These are phyloP conservation scores for Sebastes oblongus DNA, from an alignment of 2,797 vertebrate genomes.

Conservation along the genomic window DNA sequence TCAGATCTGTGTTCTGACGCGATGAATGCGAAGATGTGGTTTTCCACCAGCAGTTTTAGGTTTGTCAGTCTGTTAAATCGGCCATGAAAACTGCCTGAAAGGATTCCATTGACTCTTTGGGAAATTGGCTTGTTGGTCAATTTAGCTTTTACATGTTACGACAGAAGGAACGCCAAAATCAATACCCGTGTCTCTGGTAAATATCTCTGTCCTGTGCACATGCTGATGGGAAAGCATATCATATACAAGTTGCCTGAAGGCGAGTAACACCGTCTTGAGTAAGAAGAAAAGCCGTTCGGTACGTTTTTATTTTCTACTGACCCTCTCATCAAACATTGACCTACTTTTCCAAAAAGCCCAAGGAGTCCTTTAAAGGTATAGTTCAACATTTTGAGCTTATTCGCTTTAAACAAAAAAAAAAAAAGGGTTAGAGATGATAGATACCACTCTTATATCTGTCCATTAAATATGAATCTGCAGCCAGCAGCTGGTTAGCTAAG, in stretches of 20 bases:
- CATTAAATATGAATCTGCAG: no score
- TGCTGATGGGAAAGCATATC: constrained; percentile 5
- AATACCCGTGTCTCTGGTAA: constrained; percentile 28
- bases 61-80: constrained; percentile 33
- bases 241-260: not conserved
- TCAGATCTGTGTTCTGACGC: not conserved
- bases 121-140: constrained; percentile 60
- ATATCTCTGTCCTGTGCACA: constrained; percentile 19
- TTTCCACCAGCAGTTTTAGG: not conserved
- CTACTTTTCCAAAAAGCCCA: not conserved
- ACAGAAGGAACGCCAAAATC: constrained; percentile 37
- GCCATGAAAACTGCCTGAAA: constrained; percentile 48
- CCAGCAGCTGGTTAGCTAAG: not conserved
- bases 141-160: constrained; percentile 60
- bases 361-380: not conserved
- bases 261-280: not conserved
- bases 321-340: not conserved
- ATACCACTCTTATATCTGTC: not conserved
- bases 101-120: constrained; percentile 35
- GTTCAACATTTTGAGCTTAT: not conserved
- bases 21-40: not conserved
- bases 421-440: not conserved
- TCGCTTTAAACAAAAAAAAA: not conserved
- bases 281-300: not conserved
- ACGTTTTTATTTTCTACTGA: not conserved